These are phyloP conservation scores for Chloroceryle amazona DNA, from an alignment of 2,797 vertebrate genomes.

Conservation along the genomic window DNA sequence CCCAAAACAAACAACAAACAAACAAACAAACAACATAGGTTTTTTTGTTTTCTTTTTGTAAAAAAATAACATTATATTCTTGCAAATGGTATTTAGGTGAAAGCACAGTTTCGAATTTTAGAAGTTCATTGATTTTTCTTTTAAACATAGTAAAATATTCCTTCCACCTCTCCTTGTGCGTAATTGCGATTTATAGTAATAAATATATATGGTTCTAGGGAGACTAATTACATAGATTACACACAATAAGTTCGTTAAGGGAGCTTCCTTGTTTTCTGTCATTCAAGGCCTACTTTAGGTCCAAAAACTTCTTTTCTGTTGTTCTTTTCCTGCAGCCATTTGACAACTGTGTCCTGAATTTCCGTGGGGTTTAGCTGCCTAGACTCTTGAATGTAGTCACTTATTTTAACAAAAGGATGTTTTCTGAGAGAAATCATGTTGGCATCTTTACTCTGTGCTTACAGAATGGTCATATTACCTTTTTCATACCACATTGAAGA, in stretches of 20 bases:
- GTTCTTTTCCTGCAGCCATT: neutral
- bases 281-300: neutral
- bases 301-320: neutral
- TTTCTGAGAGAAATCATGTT: constrained; percentile 6
- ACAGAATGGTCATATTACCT: constrained; percentile 19
- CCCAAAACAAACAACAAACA: too few species aligned
- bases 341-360: neutral
- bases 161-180: neutral
- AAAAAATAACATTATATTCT: neutral
- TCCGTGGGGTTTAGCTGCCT: neutral
- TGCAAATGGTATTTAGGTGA: neutral
- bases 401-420: neutral
- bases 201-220: neutral
- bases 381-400: neutral
- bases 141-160: neutral
- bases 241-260: neutral
- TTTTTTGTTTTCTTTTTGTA: too few species aligned
- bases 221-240: neutral
- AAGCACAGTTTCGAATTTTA: neutral
- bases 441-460: constrained; percentile 24
- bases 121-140: neutral
- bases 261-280: neutral
- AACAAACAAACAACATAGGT: too few species aligned
- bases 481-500: constrained; percentile 25
- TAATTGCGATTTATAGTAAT: neutral